Base-by-base conservation (phyloP, 2,888 invertebrate genomes). In the Carcina quercana region DNA sequence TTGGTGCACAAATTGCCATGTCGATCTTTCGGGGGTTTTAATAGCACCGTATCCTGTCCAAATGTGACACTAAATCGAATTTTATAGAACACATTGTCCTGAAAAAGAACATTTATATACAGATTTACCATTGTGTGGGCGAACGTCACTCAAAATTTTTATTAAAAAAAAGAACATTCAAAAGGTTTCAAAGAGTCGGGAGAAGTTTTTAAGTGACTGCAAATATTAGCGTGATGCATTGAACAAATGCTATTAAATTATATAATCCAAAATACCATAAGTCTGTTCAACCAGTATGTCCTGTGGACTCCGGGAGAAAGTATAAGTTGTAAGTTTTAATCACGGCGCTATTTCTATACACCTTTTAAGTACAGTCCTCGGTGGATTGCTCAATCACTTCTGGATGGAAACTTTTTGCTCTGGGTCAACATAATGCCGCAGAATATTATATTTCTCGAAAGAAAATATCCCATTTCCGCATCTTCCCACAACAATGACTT, bases 381-480 rank as follows among this genome's bases (percentile, higher is more conserved):
- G n/a, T n/a, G n/a, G 41, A 56, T 63, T 64, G 58, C 60, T 53
- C 61, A 68, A 70, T 65, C 51, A 65, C 53, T 53, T 39, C 38
- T 52, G 51, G 49, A 53, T 65, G 40, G 55, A 58, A 63, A 60
- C 61, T 75, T 80, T 79, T 80, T 80, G 63, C 64, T 43, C 47
- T 47, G 50, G 72, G 71, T 73, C 71, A 74, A 72, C 64, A 78
- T 75, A 80, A 82, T 75, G 64, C 71, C 56, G 53, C 47, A 53
- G 62, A 74, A 83, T 83, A 83, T 83, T 73, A 82, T 80, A 79
- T 83, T 83, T 66, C 83, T 69, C 67, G 79, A 69, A 83, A 84
- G 84, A 84, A 83, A 84, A 84, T 84, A 85, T 84, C 84, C 80
- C 66, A 85, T 83, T 84, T 85, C 85, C 85, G 84, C 80, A 83